These are phyloP conservation scores for Dermatemys mawii DNA, from an alignment of 2,113 vertebrate genomes.

Conservation along the genomic window DNA sequence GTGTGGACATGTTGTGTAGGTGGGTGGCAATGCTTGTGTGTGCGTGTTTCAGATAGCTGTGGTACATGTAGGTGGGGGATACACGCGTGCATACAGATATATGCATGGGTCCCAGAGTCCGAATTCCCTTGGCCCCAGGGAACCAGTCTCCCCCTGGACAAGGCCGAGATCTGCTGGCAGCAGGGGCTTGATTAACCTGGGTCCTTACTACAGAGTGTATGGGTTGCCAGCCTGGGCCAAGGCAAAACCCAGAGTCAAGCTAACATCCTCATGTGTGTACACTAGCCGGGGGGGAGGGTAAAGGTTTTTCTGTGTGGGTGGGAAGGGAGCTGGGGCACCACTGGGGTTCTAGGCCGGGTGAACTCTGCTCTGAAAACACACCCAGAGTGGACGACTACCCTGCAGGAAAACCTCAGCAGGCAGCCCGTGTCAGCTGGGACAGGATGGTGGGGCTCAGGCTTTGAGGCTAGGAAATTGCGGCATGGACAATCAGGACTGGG, in stretches of 20 bases:
- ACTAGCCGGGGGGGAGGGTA: not conserved
- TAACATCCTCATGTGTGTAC: accelerated
- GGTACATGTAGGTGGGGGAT: not conserved
- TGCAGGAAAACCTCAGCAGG: not conserved
- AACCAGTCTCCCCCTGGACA: not conserved
- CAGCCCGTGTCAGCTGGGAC: no score
- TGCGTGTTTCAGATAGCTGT: accelerated
- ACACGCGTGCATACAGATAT: not conserved
- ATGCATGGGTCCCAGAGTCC: accelerated
- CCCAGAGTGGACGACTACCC: accelerated
- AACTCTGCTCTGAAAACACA: not conserved
- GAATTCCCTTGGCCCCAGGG: not conserved
- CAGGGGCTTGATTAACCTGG: not conserved
- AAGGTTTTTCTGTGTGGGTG: accelerated
- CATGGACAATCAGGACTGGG: no score
- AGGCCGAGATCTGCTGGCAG: not conserved
- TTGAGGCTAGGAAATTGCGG: no score
- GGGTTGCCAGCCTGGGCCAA: not conserved
- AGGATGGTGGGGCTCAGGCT: no score
- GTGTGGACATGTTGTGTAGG: not conserved
- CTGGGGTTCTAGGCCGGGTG: not conserved
- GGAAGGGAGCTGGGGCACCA: not conserved
- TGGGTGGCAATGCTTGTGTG: not conserved
- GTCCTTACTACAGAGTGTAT: not conserved
- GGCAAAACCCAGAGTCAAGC: not conserved